A percentile compares a stretch with the other conserved stretches of the same genome.
Evolutionary conservation across 2,797 vertebrate genomes (phyloP).

Genomic region (Sphenopsis melanotis): DNA sequence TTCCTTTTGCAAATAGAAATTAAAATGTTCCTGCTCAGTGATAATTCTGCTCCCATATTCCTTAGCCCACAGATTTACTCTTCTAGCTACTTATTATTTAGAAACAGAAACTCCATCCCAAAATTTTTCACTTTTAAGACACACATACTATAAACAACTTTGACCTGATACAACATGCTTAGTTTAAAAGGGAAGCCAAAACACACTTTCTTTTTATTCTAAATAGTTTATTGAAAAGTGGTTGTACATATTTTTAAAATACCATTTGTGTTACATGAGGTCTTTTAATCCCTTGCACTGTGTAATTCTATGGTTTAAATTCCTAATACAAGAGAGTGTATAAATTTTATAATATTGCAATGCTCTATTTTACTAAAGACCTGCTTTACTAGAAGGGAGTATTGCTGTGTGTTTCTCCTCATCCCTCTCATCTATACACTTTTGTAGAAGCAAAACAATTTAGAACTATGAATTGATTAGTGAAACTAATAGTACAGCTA

Average conservation of each 20-base stretch:
- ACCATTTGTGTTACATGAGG: background rate
- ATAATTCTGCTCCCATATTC: background rate
- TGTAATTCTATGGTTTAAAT: background rate
- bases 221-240: background rate
- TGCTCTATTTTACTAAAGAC: background rate
- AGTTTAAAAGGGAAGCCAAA: background rate
- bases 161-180: background rate
- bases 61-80: background rate
- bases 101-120: background rate
- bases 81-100: background rate
- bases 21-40: background rate
- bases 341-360: background rate
- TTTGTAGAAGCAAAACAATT: conserved; percentile 80
- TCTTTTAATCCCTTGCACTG: background rate
- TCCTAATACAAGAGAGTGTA: background rate
- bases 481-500: conserved; percentile 85
- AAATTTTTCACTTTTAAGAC: background rate
- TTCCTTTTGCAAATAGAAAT: conserved; percentile 1
- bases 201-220: background rate
- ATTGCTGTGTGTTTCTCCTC: conserved; percentile 26
- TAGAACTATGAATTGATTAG: conserved; percentile 86
- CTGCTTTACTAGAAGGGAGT: background rate
- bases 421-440: conserved; percentile 66
- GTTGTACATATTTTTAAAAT: background rate
- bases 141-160: background rate